A percentile compares a stretch with the other conserved stretches of the same genome.
Conservation (phyloP, 2,888 invertebrate species). For the Scaptomyza tumidula region DNA sequence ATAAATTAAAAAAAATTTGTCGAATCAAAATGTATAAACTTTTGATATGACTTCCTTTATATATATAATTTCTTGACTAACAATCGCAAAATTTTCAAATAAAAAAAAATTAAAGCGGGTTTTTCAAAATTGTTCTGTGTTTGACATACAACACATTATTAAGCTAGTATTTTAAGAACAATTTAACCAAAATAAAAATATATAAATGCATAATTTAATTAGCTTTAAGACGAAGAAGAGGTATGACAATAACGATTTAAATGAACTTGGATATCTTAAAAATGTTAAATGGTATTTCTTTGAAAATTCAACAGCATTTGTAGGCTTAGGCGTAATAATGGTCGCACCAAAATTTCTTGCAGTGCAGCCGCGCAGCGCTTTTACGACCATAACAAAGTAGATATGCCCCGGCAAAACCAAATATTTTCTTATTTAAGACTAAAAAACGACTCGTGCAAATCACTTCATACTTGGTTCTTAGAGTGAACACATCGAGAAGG, state of each 20-base stretch:
- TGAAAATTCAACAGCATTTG: neutral
- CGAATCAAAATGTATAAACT: no score
- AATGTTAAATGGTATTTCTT: neutral
- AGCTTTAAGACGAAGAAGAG: neutral
- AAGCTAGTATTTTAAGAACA: neutral
- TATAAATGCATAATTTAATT: no score
- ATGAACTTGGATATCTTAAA: neutral
- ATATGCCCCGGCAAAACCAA: slow-evolving; percentile 79
- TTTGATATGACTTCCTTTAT: no score
- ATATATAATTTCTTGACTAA: no score
- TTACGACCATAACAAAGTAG: slow-evolving; percentile 81
- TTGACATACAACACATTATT: neutral
- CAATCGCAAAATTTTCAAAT: neutral
- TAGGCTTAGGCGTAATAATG: neutral
- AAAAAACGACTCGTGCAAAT: slow-evolving; percentile 85
- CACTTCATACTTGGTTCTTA: slow-evolving; percentile 85
- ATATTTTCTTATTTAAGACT: slow-evolving; percentile 84
- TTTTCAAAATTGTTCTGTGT: neutral
- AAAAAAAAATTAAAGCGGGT: no score
- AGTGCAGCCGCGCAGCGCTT: slow-evolving; percentile 66
- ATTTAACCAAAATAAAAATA: neutral
- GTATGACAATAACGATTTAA: neutral
- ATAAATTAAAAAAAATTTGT: no score
- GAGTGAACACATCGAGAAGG: slow-evolving; percentile 83
- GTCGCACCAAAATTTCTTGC: slow-evolving; percentile 43